Conservation (phyloP, 2,888 invertebrate species). For the Drosophila picticornis region DNA sequence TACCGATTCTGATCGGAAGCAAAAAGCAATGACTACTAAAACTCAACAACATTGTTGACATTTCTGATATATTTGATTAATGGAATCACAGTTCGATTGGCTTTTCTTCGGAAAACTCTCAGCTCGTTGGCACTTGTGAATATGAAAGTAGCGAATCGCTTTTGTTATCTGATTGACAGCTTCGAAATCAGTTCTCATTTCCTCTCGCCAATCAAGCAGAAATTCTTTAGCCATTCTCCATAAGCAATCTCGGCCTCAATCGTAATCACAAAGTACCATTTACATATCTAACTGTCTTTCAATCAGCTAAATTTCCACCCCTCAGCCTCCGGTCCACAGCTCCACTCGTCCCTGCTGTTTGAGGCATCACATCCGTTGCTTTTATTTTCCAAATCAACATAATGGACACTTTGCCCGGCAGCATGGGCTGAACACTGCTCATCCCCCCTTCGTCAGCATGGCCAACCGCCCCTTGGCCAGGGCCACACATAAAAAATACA, state of each 20-base stretch:
- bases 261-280: slow-evolving; percentile 12
- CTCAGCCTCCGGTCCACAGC: not conserved
- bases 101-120: not conserved
- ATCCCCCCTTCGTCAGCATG: not conserved
- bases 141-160: slow-evolving; percentile 33
- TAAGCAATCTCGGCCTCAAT: slow-evolving; percentile 47
- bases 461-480: not conserved
- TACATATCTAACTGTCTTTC: slow-evolving; percentile 69
- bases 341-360: slow-evolving; percentile 38
- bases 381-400: slow-evolving; percentile 81
- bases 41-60: not conserved
- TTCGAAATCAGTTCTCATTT: slow-evolving; percentile 40
- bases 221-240: slow-evolving; percentile 24
- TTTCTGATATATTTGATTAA: not conserved
- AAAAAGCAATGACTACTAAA: not conserved
- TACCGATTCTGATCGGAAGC: not conserved
- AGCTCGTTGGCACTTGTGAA: slow-evolving; percentile 17
- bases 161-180: slow-evolving; percentile 59
- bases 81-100: not conserved
- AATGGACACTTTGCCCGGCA: slow-evolving; percentile 80
- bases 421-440: slow-evolving; percentile 28
- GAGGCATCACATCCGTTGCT: slow-evolving; percentile 64
- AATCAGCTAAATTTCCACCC: slow-evolving; percentile 68
- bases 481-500: slow-evolving; percentile 58
- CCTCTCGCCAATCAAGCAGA: slow-evolving; percentile 9